Evolutionary conservation across 2,113 vertebrate species (phyloP).

Genomic region (Pimephales promelas): DNA sequence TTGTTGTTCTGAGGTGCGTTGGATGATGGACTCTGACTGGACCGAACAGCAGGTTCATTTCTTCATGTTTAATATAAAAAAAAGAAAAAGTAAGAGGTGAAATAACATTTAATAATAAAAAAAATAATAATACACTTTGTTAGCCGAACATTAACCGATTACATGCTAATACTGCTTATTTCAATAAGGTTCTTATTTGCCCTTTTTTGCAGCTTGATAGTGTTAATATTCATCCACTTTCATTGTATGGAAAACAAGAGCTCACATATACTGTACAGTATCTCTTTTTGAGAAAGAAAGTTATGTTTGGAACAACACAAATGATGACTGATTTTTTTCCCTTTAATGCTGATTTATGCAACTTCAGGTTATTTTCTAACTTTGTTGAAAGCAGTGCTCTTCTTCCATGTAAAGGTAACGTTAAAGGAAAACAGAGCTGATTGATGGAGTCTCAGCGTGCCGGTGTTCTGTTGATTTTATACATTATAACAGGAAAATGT

Average conservation of each 20-base stretch:
- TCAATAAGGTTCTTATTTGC: too few species aligned
- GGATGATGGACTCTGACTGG: neutral
- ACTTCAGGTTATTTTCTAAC: neutral
- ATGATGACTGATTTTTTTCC: neutral
- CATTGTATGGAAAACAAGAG: neutral
- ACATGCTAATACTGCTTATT: neutral
- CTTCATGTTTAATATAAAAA: neutral
- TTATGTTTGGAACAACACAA: neutral
- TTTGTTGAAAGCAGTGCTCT: neutral
- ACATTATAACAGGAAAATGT: too few species aligned
- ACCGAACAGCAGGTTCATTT: neutral
- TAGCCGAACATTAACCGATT: neutral
- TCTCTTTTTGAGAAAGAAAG: neutral
- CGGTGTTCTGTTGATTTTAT: too few species aligned
- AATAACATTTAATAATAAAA: neutral
- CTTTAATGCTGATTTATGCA: neutral
- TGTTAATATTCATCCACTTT: neutral
- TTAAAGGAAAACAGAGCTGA: neutral
- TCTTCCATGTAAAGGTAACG: conserved; percentile 2
- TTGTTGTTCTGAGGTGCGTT: neutral
- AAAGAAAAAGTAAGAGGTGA: neutral
- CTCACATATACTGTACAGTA: neutral
- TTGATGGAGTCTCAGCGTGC: neutral
- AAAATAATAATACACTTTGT: too few species aligned
- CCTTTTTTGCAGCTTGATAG: neutral